Conservation (phyloP, 2,797 vertebrate species). For the Adelosebastes latens region DNA sequence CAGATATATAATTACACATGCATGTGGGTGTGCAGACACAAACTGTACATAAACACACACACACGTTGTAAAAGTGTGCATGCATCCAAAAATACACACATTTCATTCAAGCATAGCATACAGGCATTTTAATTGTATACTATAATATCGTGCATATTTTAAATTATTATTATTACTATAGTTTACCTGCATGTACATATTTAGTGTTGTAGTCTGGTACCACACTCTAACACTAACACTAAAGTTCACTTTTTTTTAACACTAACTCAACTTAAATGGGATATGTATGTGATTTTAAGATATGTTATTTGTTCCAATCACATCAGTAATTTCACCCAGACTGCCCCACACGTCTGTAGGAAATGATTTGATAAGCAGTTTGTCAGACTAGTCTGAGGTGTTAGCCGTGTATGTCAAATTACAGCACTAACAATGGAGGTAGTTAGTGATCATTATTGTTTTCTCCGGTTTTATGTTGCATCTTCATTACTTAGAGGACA, state of each 20-base stretch:
- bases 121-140: background rate
- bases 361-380: constrained; percentile 8
- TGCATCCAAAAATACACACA: background rate
- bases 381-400: background rate
- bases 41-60: constrained; percentile 24
- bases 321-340: background rate
- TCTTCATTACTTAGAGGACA: constrained; percentile 5
- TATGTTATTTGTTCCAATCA: background rate
- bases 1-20: constrained; percentile 42
- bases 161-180: background rate
- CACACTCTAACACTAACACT: too few species aligned
- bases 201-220: background rate
- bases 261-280: background rate
- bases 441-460: constrained; percentile 11
- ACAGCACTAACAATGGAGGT: background rate
- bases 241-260: background rate
- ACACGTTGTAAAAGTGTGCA: background rate
- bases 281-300: background rate
- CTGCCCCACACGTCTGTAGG: background rate
- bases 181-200: background rate
- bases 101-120: background rate
- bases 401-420: constrained; percentile 8
- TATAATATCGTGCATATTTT: background rate
- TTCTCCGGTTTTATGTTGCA: constrained; percentile 4
- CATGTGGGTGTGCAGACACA: constrained; percentile 1